These are phyloP conservation scores for Pollenia labialis DNA, from an alignment of 2,888 invertebrate genomes.

Conservation along the genomic window DNA sequence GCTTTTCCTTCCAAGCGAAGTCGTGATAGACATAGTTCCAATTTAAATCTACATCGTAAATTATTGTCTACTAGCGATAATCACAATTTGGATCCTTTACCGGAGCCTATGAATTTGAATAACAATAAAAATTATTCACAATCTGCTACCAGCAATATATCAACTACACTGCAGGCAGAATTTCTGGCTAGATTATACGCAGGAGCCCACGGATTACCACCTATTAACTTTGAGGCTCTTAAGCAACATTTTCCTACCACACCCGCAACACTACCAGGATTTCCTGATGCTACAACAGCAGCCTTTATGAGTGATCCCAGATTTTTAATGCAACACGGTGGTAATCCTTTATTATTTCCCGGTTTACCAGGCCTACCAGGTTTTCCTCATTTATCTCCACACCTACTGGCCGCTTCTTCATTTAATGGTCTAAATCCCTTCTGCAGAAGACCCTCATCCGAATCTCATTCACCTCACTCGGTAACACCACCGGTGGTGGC, in stretches of 20 bases:
- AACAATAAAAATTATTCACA: constrained; percentile 68
- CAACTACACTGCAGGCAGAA: constrained; percentile 87
- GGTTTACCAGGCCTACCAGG: constrained; percentile 86
- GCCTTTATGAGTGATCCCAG: constrained; percentile 80
- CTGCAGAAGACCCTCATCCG: constrained; percentile 84
- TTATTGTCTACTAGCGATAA: constrained; percentile 88
- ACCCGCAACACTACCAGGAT: constrained; percentile 58
- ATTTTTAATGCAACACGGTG: constrained; percentile 84
- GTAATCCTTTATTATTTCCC: constrained; percentile 86
- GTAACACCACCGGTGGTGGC: constrained; percentile 83
- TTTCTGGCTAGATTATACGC: constrained; percentile 91
- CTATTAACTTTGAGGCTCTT: constrained; percentile 88
- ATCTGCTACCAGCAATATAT: constrained; percentile 85
- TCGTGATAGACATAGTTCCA: constrained; percentile 96
- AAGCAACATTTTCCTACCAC: constrained; percentile 83
- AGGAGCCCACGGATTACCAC: constrained; percentile 87
- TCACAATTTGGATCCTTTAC: constrained; percentile 77
- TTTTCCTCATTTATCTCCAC: constrained; percentile 85
- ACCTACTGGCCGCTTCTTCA: constrained; percentile 80
- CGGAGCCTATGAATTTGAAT: constrained; percentile 76
- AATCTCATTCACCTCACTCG: constrained; percentile 85
- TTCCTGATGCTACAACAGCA: constrained; percentile 74
- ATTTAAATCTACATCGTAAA: constrained; percentile 95
- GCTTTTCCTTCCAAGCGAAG: constrained; percentile 97
- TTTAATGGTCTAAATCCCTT: constrained; percentile 83